Percentiles rank a stretch among this genome's conserved stretches.
Conservation (phyloP, 2,888 invertebrate genomes). For the Thymelicus acteon region DNA sequence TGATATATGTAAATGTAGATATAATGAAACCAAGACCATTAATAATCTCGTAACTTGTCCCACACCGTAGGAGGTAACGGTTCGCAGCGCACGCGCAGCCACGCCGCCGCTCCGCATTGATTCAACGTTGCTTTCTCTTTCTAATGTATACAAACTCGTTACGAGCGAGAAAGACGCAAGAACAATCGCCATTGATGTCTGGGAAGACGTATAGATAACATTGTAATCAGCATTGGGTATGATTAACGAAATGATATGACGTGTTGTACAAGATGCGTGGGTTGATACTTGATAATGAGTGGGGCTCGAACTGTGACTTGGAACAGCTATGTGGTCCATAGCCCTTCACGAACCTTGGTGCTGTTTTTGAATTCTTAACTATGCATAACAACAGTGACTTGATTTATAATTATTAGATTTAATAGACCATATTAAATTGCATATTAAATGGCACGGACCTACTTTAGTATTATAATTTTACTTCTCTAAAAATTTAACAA, state of each 20-base stretch:
- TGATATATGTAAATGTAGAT: not conserved
- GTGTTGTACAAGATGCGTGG: constrained; percentile 24
- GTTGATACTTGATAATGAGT: constrained; percentile 3
- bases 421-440: too few relatives aligned
- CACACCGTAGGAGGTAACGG: constrained; percentile 46
- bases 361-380: not conserved
- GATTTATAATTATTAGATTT: too few relatives aligned
- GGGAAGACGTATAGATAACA: constrained; percentile 65
- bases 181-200: constrained; percentile 71
- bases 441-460: too few relatives aligned
- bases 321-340: not conserved
- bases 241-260: constrained; percentile 59
- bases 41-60: constrained; percentile 39
- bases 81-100: constrained; percentile 48
- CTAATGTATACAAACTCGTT: not conserved
- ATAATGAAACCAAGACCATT: not conserved
- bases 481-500: too few relatives aligned
- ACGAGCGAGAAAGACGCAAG: constrained; percentile 52
- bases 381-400: too few relatives aligned
- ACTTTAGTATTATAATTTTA: too few relatives aligned
- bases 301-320: constrained; percentile 3
- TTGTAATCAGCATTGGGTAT: constrained; percentile 54
- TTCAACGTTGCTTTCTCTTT: constrained; percentile 40
- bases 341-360: not conserved
- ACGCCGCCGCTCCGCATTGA: constrained; percentile 41